phyloP scores from a whole-genome alignment of 2,113 vertebrate genomes.

The Petrocephalus zakoni region DNA sequence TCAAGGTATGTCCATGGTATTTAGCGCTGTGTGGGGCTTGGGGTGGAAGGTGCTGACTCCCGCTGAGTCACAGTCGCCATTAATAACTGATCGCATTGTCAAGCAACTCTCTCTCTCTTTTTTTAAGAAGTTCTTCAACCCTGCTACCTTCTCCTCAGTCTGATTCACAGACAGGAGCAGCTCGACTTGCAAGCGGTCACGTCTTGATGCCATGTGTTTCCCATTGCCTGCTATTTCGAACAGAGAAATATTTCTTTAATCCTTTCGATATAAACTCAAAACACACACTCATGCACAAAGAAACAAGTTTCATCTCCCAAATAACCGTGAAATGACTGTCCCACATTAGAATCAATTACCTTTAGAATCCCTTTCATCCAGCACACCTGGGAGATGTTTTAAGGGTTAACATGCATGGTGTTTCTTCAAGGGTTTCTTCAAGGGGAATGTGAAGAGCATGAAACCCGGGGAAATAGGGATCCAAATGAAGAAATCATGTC shows the following conservation, averaged over 20 bases:
- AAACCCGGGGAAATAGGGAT: neutral
- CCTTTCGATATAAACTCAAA: constrained; percentile 7
- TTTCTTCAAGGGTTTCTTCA: neutral
- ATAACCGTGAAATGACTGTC: neutral
- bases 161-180: neutral
- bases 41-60: neutral
- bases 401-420: neutral
- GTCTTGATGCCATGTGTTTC: neutral
- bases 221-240: neutral
- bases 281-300: constrained; percentile 1
- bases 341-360: neutral
- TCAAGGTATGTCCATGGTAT: neutral
- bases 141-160: neutral
- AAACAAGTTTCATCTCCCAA: neutral
- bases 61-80: neutral
- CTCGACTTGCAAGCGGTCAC: neutral
- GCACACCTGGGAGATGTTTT: neutral
- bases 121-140: neutral
- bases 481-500: constrained; percentile 8
- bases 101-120: neutral
- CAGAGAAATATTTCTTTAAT: neutral
- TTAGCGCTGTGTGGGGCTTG: neutral
- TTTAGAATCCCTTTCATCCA: neutral
- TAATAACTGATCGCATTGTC: neutral
- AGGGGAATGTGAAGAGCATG: constrained; percentile 11